phyloP scores from a whole-genome alignment of 2,113 vertebrate species.

The Propithecus coquereli region DNA sequence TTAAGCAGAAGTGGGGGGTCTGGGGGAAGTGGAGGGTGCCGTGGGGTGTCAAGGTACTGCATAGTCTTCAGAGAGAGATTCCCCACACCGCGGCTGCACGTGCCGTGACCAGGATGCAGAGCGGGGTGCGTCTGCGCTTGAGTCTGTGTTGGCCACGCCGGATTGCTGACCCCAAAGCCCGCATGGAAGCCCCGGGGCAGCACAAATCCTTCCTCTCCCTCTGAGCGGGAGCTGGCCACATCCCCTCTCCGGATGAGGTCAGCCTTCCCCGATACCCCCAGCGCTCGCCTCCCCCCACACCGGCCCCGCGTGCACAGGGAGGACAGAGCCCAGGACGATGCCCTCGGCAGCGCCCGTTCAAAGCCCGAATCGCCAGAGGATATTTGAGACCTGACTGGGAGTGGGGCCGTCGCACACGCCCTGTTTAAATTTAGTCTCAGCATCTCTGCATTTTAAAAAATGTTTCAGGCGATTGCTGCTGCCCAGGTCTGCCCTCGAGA shows the following conservation, averaged over 20 bases:
- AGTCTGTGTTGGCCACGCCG: neutral
- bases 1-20: neutral
- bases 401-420: too few species aligned
- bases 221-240: fast-evolving
- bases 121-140: fast-evolving
- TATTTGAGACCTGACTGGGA: too few species aligned
- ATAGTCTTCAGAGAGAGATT: neutral
- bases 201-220: neutral
- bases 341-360: neutral
- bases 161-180: fast-evolving
- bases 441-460: neutral
- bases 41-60: fast-evolving
- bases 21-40: neutral
- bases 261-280: fast-evolving
- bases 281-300: neutral
- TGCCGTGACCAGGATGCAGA: fast-evolving
- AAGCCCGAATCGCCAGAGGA: neutral
- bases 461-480: neutral
- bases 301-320: neutral
- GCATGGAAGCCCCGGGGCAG: fast-evolving
- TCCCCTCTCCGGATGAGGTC: fast-evolving
- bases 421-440: neutral
- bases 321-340: neutral
- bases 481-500: neutral
- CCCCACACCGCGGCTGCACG: fast-evolving